Evolutionary conservation across 2,113 vertebrate genomes (phyloP).

Genomic region (Cheirogaleus medius): DNA sequence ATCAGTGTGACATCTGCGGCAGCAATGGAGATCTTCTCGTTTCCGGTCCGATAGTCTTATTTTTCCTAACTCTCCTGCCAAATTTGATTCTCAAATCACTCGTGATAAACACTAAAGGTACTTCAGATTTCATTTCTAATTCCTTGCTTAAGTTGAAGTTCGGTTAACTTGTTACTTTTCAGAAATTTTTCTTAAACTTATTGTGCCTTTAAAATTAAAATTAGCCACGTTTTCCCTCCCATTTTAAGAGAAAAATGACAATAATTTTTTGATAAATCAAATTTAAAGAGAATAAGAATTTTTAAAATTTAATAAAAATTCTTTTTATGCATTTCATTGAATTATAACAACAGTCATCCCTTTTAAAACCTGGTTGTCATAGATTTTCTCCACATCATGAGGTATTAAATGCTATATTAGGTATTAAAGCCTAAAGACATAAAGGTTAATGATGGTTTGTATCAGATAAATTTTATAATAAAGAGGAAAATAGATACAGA

Average conservation of each 20-base stretch:
- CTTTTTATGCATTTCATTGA: conserved; percentile 13
- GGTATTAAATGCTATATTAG: neutral
- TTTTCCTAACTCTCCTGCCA: too few relatives aligned
- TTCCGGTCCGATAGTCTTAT: neutral
- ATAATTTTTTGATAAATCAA: conserved; percentile 1
- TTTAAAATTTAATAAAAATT: conserved; percentile 17
- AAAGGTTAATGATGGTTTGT: neutral
- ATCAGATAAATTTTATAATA: conserved; percentile 5
- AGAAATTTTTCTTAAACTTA: conserved; percentile 28
- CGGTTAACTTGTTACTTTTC: neutral
- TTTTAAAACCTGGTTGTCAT: neutral
- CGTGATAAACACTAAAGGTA: neutral
- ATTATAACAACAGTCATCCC: neutral
- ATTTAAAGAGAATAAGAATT: neutral
- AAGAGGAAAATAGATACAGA: neutral
- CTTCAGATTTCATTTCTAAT: neutral
- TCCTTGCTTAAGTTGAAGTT: neutral
- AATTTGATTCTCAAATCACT: neutral
- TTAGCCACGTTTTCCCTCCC: neutral
- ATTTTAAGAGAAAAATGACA: neutral
- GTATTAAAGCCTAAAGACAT: neutral
- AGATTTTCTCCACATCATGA: neutral
- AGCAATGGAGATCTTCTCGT: neutral
- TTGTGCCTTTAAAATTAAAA: neutral
- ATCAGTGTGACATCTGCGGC: neutral